Evolutionary conservation across 2,888 invertebrate genomes (phyloP).

Genomic region (Pasiphila rectangulata): DNA sequence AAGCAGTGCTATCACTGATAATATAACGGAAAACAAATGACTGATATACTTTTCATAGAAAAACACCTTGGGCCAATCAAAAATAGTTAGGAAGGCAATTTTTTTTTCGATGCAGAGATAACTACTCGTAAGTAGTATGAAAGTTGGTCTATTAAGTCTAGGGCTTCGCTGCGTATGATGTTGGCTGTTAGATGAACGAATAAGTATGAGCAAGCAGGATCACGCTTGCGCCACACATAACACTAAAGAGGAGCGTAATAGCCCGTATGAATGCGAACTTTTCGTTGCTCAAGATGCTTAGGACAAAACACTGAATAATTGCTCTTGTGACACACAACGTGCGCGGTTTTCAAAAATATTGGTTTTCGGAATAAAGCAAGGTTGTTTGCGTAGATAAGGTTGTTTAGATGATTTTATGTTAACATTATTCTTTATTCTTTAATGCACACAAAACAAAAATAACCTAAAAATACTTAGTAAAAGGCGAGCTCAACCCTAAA

Average conservation of each 20-base stretch:
- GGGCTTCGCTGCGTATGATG: not conserved
- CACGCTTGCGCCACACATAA: constrained; percentile 11
- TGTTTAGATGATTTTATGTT: not conserved
- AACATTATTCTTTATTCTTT: no score
- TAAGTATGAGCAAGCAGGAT: constrained; percentile 10
- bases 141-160: no score
- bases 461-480: no score
- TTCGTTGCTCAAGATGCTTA: constrained; percentile 43
- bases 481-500: no score
- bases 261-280: constrained; percentile 42
- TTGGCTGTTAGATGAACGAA: constrained; percentile 12
- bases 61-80: no score
- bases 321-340: constrained; percentile 39
- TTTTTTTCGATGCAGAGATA: no score
- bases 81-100: no score
- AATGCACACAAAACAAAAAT: no score
- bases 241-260: constrained; percentile 22
- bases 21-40: no score
- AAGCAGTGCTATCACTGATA: no score
- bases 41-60: no score
- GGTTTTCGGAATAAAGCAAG: constrained; percentile 36
- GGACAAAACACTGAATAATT: constrained; percentile 38
- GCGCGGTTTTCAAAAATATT: constrained; percentile 11
- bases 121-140: no score
- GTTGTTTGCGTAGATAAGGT: constrained; percentile 15